These are phyloP conservation scores for Potorous gilbertii DNA, from an alignment of 2,797 vertebrate species.

Conservation along the genomic window DNA sequence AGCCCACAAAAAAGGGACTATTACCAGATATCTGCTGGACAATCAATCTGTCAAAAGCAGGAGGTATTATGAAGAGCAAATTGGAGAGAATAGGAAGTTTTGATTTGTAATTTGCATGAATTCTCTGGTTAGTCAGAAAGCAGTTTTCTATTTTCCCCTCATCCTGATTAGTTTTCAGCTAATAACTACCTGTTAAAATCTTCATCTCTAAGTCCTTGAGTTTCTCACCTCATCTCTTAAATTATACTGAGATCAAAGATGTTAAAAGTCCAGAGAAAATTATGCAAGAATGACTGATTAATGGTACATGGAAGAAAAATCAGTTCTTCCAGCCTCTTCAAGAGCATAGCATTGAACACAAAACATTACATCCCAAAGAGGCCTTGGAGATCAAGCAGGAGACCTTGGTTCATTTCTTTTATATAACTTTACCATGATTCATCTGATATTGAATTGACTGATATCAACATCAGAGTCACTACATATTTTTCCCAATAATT, in stretches of 20 bases:
- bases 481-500: constrained; percentile 16
- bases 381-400: not conserved
- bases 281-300: constrained; percentile 24
- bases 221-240: constrained; percentile 54
- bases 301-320: constrained; percentile 2
- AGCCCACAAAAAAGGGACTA: constrained; percentile 55
- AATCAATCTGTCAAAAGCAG: constrained; percentile 64
- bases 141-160: constrained; percentile 58
- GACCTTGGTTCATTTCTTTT: not conserved
- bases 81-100: constrained; percentile 49
- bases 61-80: constrained; percentile 26
- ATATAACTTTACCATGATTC: not conserved
- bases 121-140: constrained; percentile 60
- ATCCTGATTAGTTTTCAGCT: constrained; percentile 47
- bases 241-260: constrained; percentile 29
- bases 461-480: constrained; percentile 9
- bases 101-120: constrained; percentile 58
- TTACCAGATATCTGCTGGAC: constrained; percentile 58
- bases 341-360: not conserved
- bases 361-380: not conserved
- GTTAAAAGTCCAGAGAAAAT: constrained; percentile 28
- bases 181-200: constrained; percentile 44
- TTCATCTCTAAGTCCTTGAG: constrained; percentile 53
- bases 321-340: not conserved
- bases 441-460: not conserved